phyloP scores from a whole-genome alignment of 2,888 invertebrate species.

The Aphelenchoides bicaudatus region DNA sequence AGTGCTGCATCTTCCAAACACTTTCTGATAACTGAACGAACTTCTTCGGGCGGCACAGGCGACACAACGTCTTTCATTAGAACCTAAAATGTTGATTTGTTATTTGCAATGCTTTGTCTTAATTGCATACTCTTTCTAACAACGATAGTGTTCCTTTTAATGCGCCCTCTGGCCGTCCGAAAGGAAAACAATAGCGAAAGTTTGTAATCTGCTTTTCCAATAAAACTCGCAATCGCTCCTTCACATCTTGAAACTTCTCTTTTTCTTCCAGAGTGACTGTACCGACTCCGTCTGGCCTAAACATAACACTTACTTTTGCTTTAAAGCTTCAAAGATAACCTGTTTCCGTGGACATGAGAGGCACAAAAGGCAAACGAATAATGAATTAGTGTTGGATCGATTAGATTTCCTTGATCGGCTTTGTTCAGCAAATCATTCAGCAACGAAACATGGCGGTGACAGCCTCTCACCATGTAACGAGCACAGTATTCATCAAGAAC shows the following conservation, averaged over 20 bases:
- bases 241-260: slow-evolving; percentile 84
- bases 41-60: slow-evolving; percentile 90
- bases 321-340: slow-evolving; percentile 66
- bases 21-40: slow-evolving; percentile 88
- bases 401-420: slow-evolving; percentile 78
- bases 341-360: slow-evolving; percentile 97
- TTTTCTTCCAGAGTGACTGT: slow-evolving; percentile 97
- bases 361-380: slow-evolving; percentile 99
- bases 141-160: slow-evolving; percentile 91
- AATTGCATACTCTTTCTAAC: slow-evolving; percentile 73
- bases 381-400: slow-evolving; percentile 96
- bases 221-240: slow-evolving; percentile 83
- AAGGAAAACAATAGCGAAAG: slow-evolving; percentile 97
- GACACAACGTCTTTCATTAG: slow-evolving; percentile 98
- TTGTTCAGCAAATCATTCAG: slow-evolving; percentile 84
- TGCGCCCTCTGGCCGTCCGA: slow-evolving; percentile 95
- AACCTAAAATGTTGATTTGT: slow-evolving; percentile 66
- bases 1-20: slow-evolving; percentile 95
- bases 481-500: slow-evolving; percentile 97
- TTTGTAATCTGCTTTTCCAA: slow-evolving; percentile 97
- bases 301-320: slow-evolving; percentile 18
- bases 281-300: slow-evolving; percentile 93
- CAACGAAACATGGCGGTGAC: slow-evolving; percentile 92
- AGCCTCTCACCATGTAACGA: slow-evolving; percentile 84
- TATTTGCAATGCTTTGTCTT: not conserved